Evolutionary conservation across 2,113 vertebrate genomes (phyloP).

Genomic region (Xiphophorus couchianus): DNA sequence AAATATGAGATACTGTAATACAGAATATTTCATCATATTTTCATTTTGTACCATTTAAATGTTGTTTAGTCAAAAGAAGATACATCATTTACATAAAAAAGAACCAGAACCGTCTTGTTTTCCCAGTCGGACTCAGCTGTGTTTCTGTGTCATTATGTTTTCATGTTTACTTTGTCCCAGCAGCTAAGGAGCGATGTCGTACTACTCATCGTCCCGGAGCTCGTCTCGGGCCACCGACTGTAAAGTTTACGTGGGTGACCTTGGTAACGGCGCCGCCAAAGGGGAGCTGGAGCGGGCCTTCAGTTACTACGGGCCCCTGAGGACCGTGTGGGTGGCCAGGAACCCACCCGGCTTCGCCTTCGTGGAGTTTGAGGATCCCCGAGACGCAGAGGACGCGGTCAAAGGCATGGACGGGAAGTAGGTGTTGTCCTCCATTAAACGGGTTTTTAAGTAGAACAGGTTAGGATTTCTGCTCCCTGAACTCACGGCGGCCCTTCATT

Average conservation of each 20-base stretch:
- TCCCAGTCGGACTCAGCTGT: too few species aligned
- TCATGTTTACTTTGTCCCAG: fast-evolving
- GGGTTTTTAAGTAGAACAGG: neutral
- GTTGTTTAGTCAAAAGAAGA: too few species aligned
- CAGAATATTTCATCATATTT: too few species aligned
- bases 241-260: constrained; percentile 83
- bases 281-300: constrained; percentile 84
- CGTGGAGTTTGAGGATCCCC: constrained; percentile 84
- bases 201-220: constrained; percentile 79
- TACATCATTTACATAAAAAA: too few species aligned
- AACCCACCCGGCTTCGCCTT: constrained; percentile 86
- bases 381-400: constrained; percentile 84
- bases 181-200: constrained; percentile 68
- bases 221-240: constrained; percentile 80
- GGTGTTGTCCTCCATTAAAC: constrained; percentile 41
- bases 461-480: neutral
- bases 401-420: constrained; percentile 87
- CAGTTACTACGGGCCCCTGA: constrained; percentile 84
- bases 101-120: too few species aligned
- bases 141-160: neutral
- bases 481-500: neutral
- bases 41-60: too few species aligned
- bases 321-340: constrained; percentile 84
- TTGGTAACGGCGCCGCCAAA: constrained; percentile 85
- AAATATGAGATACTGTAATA: too few species aligned